These are phyloP conservation scores for Microtus obscurus DNA, from an alignment of 2,797 vertebrate species.

Conservation along the genomic window DNA sequence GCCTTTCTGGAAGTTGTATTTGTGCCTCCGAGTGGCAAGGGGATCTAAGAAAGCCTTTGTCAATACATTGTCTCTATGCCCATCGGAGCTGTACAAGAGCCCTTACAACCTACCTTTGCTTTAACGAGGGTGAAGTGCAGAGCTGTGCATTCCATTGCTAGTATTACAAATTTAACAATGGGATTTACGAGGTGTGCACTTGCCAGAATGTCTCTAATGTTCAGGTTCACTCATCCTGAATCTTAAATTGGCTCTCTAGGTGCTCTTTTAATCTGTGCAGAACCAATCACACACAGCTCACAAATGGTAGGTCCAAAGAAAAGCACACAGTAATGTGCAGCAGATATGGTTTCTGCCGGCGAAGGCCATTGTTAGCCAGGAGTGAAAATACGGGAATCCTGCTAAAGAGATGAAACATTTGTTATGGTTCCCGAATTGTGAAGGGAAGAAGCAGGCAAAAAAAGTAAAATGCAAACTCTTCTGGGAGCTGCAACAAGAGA, in stretches of 20 bases:
- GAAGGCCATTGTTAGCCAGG: conserved; percentile 77
- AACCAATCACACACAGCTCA: conserved; percentile 67
- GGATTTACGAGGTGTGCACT: conserved; percentile 58
- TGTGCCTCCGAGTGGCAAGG: conserved; percentile 62
- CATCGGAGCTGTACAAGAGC: not conserved
- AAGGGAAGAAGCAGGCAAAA: conserved; percentile 60
- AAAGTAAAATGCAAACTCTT: conserved; percentile 38
- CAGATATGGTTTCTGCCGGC: conserved; percentile 72
- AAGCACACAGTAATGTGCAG: conserved; percentile 64
- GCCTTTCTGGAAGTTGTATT: conserved; percentile 70
- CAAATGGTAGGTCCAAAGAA: conserved; percentile 65
- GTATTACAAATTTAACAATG: conserved; percentile 65
- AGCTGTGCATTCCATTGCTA: conserved; percentile 67
- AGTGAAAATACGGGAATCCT: conserved; percentile 74
- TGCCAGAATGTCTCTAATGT: conserved; percentile 77
- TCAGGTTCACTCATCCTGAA: conserved; percentile 78
- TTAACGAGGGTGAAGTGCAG: conserved; percentile 73
- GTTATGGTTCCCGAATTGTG: conserved; percentile 34
- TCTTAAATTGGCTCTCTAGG: conserved; percentile 78
- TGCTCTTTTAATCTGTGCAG: conserved; percentile 78
- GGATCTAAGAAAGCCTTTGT: conserved; percentile 63
- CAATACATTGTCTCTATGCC: conserved; percentile 59
- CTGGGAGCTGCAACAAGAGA: conserved; percentile 10
- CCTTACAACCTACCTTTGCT: conserved; percentile 78
- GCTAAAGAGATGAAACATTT: conserved; percentile 56